Evolutionary conservation across 2,888 invertebrate genomes (phyloP), one percentile per base, ranked within the genome.

Genomic region (Palloptera scutellata): DNA sequence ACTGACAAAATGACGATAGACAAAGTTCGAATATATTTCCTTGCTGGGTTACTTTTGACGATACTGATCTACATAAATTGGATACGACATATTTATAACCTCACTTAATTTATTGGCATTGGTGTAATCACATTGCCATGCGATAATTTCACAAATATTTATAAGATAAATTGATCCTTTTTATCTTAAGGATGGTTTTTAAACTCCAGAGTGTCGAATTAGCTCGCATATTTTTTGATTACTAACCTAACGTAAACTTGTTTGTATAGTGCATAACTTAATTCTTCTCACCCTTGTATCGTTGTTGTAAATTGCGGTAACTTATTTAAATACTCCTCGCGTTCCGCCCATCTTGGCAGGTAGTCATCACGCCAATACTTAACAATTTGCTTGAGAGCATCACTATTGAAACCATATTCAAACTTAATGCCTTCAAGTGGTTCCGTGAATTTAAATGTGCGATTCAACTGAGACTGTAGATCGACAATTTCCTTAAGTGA

Each of bases 351-450:
- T 43, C 85, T 84, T 65, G 87, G 86, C 75, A 93, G 88, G 81
- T 93, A 96, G 58, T 88, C 87, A 20, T 89, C 89, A 12, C 87
- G 87, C 97, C 97, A 97, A 81, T 92, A 92, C 10, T 91, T 87
- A 0, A 92, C 81, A 4, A 95, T 86, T 73, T 88, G 87, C 9
- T 88, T 86, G 9, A 95, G 83, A 61, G 90, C 90, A 48, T 89
- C 86, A 0, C 90, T 86, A 77, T 94, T 92, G 79, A 96, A 91
- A 0, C 97, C 97, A 78, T 95, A 95, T 70, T 90, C 88, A 84
- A 94, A 95, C 3, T 88, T 88, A 0, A 87, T 85, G 60, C 88
- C 88, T 79, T 92, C 91, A 51, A 93, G 78, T 0, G 93, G 91
- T 11, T 86, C 86, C 0, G 85, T 81, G 2, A 88, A 86, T 1